Evolutionary conservation across 1,140 invertebrate genomes (phyloP), one percentile per base, ranked within the genome.

Genomic region (Drosophila sturtevanti): DNA sequence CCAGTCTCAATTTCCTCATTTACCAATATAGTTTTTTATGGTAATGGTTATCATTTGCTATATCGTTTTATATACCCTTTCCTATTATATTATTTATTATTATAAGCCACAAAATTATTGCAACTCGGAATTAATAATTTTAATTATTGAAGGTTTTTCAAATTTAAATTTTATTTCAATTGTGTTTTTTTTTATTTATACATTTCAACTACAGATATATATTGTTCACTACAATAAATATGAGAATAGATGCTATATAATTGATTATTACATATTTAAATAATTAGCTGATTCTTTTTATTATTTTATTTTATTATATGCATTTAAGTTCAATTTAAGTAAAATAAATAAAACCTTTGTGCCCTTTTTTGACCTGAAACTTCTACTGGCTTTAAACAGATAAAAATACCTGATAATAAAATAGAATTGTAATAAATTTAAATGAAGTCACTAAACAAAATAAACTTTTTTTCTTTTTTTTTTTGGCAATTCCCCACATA

Each of bases 281-380:
- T 44, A 56, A 34, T 55, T 75, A 37, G 38, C 24, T 62, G 14
- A 22, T 55, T 31, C 1, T 24, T 18, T n/a, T n/a, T n/a, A n/a
- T n/a, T n/a, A n/a, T n/a, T n/a, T n/a, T n/a, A n/a, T n/a, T n/a
- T n/a, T n/a, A n/a, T n/a, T 51, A 34, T 10, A 22, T 66, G 54
- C n/a, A 55, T 63, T 10, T 62, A 4, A 7, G 1, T 64, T 58
- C 18, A 4, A 2, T 48, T 7, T 0, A 21, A 58, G 5, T 52
- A 6, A 37, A 74, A 61, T 10, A 14, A 37, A 12, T 55, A 16
- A 7, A 5, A n/a, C 7, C 27, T 38, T 69, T 76, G 73, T 76
- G 65, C 65, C 65, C 72, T 52, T 31, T 55, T 76, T 68, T 76
- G 65, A 38, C 73, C 65, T 69, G 73, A 76, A 76, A 76, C 72